Evolutionary conservation across 1,140 invertebrate genomes (phyloP), one percentile per base, ranked within the genome.

Genomic region (Anthonomus grandis): DNA sequence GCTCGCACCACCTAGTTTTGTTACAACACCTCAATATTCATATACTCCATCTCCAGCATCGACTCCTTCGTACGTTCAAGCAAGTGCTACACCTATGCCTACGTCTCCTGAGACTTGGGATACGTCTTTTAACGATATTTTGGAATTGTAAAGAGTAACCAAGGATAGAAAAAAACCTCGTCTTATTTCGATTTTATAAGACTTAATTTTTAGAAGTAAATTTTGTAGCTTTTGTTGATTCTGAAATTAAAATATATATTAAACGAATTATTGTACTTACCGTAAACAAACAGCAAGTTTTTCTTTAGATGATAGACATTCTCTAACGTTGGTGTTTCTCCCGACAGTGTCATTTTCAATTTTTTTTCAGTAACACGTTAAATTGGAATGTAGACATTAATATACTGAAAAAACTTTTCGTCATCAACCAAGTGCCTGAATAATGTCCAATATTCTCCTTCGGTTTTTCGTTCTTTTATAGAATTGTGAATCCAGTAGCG

Each of bases 381-480:
- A 51, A 51, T 22, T 51, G 12, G 4, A 36, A 38, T 51, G 13
- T 3, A 19, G 19, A 12, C 48, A 51, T 51, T 12, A 3, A 51
- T 39, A 39, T 51, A 51, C 31, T 37, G 36, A 23, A 51, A 38
- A 51, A 51, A 51, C 21, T 39, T 51, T 51, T 51, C 48, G 3
- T 37, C 48, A 25, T 37, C 31, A 37, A 51, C 47, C 24, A 51
- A 17, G 22, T 51, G 48, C 19, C 37, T 51, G 23, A 31, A 49
- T 31, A 49, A 49, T 27, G 47, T 49, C 47, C 31, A 49, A 51
- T 51, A 51, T 22, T 51, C n/a, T n/a, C n/a, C n/a, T n/a, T n/a
- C n/a, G n/a, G n/a, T n/a, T n/a, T n/a, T n/a, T n/a, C n/a, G n/a
- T n/a, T n/a, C n/a, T n/a, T n/a, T n/a, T 51, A 51, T 4, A 39